Conservation (phyloP, 2,888 invertebrate species). For the Phorcus lineatus region DNA sequence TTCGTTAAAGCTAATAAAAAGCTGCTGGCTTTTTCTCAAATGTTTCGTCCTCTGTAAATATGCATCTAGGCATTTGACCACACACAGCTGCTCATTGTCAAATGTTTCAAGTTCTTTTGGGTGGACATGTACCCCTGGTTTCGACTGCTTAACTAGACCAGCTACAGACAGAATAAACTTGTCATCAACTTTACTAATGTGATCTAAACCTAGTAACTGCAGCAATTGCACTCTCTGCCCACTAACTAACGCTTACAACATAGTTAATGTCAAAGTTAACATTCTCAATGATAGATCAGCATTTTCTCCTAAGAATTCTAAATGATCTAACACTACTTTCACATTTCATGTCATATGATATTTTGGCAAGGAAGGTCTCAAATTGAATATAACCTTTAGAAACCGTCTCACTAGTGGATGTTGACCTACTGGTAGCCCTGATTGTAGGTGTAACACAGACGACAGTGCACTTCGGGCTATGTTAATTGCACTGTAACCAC, state of each 20-base stretch:
- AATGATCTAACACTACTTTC: neutral
- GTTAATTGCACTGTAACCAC: constrained; percentile 34
- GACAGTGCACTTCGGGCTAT: constrained; percentile 34
- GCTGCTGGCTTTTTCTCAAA: neutral
- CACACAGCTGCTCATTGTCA: neutral
- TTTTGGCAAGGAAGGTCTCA: constrained; percentile 7
- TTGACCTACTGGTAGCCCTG: constrained; percentile 10
- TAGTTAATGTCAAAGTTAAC: constrained; percentile 17
- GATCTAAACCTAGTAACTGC: neutral
- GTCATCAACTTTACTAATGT: neutral
- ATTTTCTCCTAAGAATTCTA: neutral
- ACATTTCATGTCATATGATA: constrained; percentile 21
- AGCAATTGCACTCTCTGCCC: neutral
- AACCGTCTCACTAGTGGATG: constrained; percentile 24
- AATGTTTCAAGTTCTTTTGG: neutral
- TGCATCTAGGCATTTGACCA: neutral
- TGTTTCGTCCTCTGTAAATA: neutral
- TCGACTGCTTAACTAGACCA: neutral
- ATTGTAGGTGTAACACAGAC: neutral
- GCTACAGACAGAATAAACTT: neutral
- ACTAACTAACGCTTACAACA: neutral
- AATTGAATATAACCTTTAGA: constrained; percentile 11
- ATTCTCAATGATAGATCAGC: constrained; percentile 4
- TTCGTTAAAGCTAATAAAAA: constrained; percentile 7
- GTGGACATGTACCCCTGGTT: no score